phyloP scores from a whole-genome alignment of 2,797 vertebrate genomes.

The Ctenochaetus hawaiiensis region DNA sequence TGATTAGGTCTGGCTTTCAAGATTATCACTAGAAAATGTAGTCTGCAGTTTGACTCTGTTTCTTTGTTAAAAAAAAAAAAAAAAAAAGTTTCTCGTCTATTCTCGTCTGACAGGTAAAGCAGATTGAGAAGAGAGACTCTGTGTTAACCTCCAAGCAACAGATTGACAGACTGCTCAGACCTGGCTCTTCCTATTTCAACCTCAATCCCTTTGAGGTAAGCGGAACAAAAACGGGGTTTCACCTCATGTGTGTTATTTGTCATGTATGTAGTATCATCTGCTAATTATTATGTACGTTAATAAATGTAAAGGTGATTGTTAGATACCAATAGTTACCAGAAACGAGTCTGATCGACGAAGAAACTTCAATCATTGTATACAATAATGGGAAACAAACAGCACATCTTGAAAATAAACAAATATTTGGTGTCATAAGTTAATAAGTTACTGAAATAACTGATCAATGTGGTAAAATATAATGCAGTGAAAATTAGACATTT shows the following conservation, averaged over 20 bases:
- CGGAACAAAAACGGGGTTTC: fast-evolving
- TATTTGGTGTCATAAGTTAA: not conserved
- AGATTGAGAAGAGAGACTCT: slow-evolving; percentile 98
- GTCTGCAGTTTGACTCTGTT: not conserved
- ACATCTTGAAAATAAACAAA: not conserved
- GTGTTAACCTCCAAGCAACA: slow-evolving; percentile 98
- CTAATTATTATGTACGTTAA: not conserved
- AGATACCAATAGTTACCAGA: not conserved
- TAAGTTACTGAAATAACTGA: not conserved
- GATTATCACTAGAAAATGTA: not conserved
- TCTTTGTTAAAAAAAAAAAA: not conserved
- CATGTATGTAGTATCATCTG: not conserved
- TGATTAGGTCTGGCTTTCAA: not conserved
- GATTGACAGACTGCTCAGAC: slow-evolving; percentile 94
- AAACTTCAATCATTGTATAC: no score
- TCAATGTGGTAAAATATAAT: not conserved
- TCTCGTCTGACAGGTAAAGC: slow-evolving; percentile 90
- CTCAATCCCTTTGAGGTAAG: slow-evolving; percentile 97
- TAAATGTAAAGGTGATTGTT: not conserved
- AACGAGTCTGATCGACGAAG: not conserved
- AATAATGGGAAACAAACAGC: no score
- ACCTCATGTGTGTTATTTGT: not conserved
- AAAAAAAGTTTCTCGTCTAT: not conserved
- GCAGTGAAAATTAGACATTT: not conserved
- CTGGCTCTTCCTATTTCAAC: slow-evolving; percentile 97